These are phyloP conservation scores for Ceyx melanurus DNA, from an alignment of 2,113 vertebrate genomes.

Conservation along the genomic window DNA sequence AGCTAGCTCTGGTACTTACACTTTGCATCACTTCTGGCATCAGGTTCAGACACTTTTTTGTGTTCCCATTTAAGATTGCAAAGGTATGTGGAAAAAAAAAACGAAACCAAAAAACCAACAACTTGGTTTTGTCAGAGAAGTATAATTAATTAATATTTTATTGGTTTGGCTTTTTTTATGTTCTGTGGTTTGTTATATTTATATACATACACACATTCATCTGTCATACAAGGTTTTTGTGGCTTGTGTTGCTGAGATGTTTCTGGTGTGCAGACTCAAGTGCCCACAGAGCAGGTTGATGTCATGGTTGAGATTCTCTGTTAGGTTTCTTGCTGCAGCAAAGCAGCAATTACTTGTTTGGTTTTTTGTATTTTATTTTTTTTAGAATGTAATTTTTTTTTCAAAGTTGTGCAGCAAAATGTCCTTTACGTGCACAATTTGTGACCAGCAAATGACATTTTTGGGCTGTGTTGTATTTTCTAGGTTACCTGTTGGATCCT, in stretches of 20 bases:
- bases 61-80: background rate
- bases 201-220: background rate
- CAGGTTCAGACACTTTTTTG: background rate
- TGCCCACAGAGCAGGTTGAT: background rate
- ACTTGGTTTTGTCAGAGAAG: background rate
- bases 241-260: background rate
- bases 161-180: background rate
- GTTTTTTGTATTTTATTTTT: background rate
- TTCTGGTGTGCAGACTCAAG: background rate
- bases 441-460: background rate
- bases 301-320: background rate
- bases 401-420: background rate
- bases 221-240: background rate
- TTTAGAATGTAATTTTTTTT: background rate
- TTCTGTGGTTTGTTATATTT: background rate
- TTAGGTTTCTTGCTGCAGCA: background rate
- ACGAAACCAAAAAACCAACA: too few relatives aligned
- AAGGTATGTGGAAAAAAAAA: background rate
- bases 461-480: background rate
- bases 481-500: conserved; percentile 92
- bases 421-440: background rate
- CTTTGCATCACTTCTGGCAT: background rate
- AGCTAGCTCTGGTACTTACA: background rate
- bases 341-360: background rate
- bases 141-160: background rate